Evolutionary conservation across 2,797 vertebrate species (phyloP).

Genomic region (Hemitrygon akajei): DNA sequence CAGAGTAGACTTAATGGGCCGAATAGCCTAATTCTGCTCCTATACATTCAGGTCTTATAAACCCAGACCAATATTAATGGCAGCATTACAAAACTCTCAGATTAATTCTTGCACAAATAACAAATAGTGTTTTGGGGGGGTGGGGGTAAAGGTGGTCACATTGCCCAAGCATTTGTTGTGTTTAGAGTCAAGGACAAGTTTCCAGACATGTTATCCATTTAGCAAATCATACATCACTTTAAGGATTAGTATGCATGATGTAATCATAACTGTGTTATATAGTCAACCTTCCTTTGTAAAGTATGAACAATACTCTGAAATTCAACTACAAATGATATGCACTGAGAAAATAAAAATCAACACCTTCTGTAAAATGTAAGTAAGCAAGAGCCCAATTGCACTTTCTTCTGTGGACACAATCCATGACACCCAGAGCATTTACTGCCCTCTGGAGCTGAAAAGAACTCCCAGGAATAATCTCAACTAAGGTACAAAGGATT

Average conservation of each 20-base stretch:
- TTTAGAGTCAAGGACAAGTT: not conserved
- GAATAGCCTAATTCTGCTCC: too few relatives aligned
- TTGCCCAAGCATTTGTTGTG: not conserved
- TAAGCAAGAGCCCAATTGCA: not conserved
- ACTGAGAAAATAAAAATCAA: not conserved
- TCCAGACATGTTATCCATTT: not conserved
- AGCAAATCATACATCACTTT: not conserved
- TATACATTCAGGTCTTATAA: too few relatives aligned
- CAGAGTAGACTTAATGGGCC: too few relatives aligned
- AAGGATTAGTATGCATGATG: not conserved
- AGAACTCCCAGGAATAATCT: not conserved
- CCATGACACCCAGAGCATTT: constrained; percentile 39
- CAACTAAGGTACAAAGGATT: not conserved
- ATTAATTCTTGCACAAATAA: not conserved
- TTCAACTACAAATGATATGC: not conserved
- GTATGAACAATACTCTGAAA: not conserved
- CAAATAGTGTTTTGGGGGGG: not conserved
- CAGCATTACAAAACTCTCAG: not conserved
- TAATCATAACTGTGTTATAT: not conserved
- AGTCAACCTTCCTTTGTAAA: not conserved
- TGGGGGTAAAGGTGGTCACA: not conserved
- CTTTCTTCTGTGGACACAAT: not conserved
- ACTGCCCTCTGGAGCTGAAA: constrained; percentile 59
- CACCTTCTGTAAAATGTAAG: not conserved
- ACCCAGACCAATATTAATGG: not conserved